Evolutionary conservation across 2,797 vertebrate species (phyloP).

Genomic region (Sylvia borin): DNA sequence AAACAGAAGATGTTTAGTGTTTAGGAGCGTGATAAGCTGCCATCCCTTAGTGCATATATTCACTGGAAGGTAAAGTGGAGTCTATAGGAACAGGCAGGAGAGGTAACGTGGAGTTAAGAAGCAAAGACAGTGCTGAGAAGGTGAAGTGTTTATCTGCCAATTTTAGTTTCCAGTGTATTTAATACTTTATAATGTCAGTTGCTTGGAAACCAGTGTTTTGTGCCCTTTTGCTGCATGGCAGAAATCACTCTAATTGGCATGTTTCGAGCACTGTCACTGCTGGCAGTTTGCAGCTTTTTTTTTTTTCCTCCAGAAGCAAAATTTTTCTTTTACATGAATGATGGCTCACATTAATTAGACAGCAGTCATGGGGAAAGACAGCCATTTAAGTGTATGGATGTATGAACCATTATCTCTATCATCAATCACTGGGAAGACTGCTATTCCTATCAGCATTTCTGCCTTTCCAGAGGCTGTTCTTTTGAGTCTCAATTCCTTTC

Average conservation of each 20-base stretch:
- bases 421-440: background rate
- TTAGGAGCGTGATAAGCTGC: background rate
- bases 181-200: constrained; percentile 67
- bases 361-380: constrained; percentile 41
- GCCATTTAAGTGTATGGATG: constrained; percentile 32
- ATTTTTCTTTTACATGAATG: constrained; percentile 47
- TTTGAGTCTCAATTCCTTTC: background rate
- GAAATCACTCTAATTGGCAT: constrained; percentile 75
- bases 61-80: background rate
- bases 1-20: background rate
- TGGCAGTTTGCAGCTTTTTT: constrained; percentile 45
- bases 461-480: background rate
- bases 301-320: constrained; percentile 51
- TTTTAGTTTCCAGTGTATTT: constrained; percentile 16
- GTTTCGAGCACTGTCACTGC: constrained; percentile 57
- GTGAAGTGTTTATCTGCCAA: constrained; percentile 33
- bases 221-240: constrained; percentile 69
- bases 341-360: constrained; percentile 72
- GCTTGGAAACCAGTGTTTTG: constrained; percentile 72
- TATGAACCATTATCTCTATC: background rate
- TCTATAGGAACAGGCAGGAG: background rate
- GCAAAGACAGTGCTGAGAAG: background rate
- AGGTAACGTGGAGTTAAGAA: background rate
- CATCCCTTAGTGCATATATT: background rate
- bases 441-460: background rate